Percentiles rank a stretch among this genome's conserved stretches.
Conservation (phyloP, 2,888 invertebrate species). For the Eudemis profundana region DNA sequence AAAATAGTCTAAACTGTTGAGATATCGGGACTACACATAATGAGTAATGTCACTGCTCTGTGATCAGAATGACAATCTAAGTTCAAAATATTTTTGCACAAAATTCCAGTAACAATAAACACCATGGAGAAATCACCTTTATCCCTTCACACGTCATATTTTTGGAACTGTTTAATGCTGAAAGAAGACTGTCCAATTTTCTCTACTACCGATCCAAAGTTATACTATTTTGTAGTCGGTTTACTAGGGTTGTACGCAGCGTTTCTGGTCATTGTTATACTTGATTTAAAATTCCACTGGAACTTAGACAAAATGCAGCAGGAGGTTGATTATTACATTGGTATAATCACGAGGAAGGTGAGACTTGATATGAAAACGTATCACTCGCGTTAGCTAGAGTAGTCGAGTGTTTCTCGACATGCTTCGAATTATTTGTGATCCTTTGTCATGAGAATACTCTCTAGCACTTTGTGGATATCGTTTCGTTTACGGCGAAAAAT, state of each 20-base stretch:
- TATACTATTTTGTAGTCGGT: constrained; percentile 66
- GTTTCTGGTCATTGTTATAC: constrained; percentile 62
- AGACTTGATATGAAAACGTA: no score
- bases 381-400: no score
- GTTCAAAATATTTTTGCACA: constrained; percentile 6
- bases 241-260: constrained; percentile 62
- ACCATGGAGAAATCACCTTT: constrained; percentile 45
- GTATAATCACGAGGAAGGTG: constrained; percentile 65
- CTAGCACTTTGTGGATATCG: no score
- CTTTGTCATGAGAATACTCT: no score
- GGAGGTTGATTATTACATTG: constrained; percentile 65
- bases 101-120: constrained; percentile 28
- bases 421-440: no score
- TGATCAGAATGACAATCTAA: constrained; percentile 17
- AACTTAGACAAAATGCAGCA: constrained; percentile 63
- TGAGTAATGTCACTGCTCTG: neutral
- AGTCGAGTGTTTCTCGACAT: no score
- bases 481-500: no score
- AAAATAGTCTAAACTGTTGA: neutral
- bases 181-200: constrained; percentile 68
- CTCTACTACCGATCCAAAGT: constrained; percentile 60
- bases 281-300: constrained; percentile 71
- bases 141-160: constrained; percentile 56
- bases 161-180: constrained; percentile 72
- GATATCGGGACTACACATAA: neutral